Evolutionary conservation across 2,888 invertebrate species (phyloP).

Genomic region (Agrypnus murinus): DNA sequence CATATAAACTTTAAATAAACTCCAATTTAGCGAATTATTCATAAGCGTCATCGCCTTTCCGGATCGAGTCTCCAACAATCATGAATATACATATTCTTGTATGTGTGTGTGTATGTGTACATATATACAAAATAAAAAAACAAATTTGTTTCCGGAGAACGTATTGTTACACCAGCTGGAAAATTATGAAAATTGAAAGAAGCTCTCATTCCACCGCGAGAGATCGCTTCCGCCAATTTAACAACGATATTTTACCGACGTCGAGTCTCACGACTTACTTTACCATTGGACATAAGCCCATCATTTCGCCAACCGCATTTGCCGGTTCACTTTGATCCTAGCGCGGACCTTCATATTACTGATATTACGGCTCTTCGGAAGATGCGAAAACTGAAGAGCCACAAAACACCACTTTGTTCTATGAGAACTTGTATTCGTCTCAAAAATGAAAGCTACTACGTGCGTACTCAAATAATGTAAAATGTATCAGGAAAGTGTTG

Average conservation of each 20-base stretch:
- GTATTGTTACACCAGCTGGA: conserved; percentile 64
- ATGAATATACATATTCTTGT: conserved; percentile 18
- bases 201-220: conserved; percentile 58
- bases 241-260: conserved; percentile 66
- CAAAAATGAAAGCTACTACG: conserved; percentile 15
- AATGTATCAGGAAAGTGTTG: not conserved
- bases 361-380: conserved; percentile 43
- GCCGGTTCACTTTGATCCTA: conserved; percentile 59
- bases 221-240: conserved; percentile 69
- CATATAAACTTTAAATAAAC: conserved; percentile 56
- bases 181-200: conserved; percentile 70
- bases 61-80: conserved; percentile 7
- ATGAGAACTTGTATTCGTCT: not conserved
- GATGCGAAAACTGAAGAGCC: conserved; percentile 11
- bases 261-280: conserved; percentile 64
- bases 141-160: conserved; percentile 61
- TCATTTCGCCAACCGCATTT: conserved; percentile 64
- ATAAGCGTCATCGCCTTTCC: conserved; percentile 41
- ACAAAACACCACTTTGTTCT: conserved; percentile 2
- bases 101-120: conserved; percentile 38
- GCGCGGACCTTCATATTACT: conserved; percentile 42
- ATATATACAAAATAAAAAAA: conserved; percentile 43
- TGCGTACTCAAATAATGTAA: conserved; percentile 16
- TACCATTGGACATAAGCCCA: conserved; percentile 66
- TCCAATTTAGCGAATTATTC: conserved; percentile 47